Conservation (phyloP, 1,140 invertebrate genomes). For the Diuraphis noxia region DNA sequence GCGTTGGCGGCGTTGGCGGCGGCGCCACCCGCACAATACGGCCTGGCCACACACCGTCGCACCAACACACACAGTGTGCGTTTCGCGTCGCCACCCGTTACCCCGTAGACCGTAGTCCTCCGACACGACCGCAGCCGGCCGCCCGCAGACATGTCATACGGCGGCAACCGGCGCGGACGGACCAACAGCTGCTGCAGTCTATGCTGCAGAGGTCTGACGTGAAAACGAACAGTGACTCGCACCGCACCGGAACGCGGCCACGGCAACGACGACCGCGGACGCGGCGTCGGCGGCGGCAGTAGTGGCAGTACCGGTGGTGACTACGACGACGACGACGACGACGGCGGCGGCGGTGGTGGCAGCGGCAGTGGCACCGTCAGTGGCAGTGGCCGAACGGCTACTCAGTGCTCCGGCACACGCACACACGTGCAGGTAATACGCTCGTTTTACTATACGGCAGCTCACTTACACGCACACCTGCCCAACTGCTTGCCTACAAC, state of each 20-base stretch:
- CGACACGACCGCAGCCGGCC: constrained; percentile 4
- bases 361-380: background rate
- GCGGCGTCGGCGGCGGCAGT: background rate
- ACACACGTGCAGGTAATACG: constrained; percentile 25
- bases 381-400: background rate
- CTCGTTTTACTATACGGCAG: background rate
- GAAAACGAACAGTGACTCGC: background rate
- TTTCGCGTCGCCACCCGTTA: constrained; percentile 18
- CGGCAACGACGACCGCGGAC: background rate
- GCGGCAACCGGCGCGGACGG: constrained; percentile 27
- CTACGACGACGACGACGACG: background rate
- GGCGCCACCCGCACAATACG: background rate
- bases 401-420: background rate
- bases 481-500: too few relatives aligned
- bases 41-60: constrained; percentile 20
- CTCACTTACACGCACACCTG: background rate
- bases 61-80: constrained; percentile 21
- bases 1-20: background rate
- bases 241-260: background rate
- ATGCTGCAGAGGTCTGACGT: constrained; percentile 48
- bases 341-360: background rate
- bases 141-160: constrained; percentile 36
- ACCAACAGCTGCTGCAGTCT: constrained; percentile 41
- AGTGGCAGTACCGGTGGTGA: background rate
- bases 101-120: background rate